Evolutionary conservation across 92 coral and sea anemone species (phyloP).

Genomic region (Phenganax subtilis): DNA sequence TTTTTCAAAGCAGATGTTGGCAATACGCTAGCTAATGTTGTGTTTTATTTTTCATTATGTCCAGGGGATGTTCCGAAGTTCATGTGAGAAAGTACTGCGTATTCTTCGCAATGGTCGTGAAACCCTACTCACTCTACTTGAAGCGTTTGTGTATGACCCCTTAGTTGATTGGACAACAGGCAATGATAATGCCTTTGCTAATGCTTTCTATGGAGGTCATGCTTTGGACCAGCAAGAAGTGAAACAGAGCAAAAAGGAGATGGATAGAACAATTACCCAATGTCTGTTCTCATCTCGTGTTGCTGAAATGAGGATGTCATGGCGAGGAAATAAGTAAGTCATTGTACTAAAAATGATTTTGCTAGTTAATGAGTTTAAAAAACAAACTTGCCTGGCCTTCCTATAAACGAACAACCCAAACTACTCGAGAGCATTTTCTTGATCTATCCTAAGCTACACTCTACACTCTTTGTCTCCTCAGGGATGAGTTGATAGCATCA

Average conservation of each 20-base stretch:
- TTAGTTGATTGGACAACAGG: slow-evolving; percentile 98
- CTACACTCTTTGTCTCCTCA: slow-evolving; percentile 18
- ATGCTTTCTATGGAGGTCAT: slow-evolving; percentile 97
- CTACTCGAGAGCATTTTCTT: not conserved
- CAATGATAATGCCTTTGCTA: slow-evolving; percentile 91
- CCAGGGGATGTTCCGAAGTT: slow-evolving; percentile 93
- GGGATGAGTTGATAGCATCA: slow-evolving; percentile 75
- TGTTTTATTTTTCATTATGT: not conserved
- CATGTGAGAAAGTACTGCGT: slow-evolving; percentile 94
- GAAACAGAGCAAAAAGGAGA: slow-evolving; percentile 88
- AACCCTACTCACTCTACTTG: slow-evolving; percentile 82
- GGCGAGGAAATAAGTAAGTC: slow-evolving; percentile 83
- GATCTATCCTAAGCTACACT: not conserved
- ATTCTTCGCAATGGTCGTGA: slow-evolving; percentile 90
- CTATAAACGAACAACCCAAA: not conserved
- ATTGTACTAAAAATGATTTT: no score
- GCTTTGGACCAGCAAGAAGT: slow-evolving; percentile 74
- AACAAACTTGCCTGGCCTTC: no score
- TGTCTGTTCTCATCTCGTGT: slow-evolving; percentile 95
- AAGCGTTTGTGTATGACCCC: slow-evolving; percentile 97
- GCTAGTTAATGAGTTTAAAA: no score
- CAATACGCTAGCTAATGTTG: not conserved
- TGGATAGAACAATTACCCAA: slow-evolving; percentile 96
- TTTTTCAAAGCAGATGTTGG: not conserved
- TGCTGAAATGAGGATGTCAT: slow-evolving; percentile 94